Conservation (phyloP, 2,113 vertebrate species). For the Cichladusa arquata region DNA sequence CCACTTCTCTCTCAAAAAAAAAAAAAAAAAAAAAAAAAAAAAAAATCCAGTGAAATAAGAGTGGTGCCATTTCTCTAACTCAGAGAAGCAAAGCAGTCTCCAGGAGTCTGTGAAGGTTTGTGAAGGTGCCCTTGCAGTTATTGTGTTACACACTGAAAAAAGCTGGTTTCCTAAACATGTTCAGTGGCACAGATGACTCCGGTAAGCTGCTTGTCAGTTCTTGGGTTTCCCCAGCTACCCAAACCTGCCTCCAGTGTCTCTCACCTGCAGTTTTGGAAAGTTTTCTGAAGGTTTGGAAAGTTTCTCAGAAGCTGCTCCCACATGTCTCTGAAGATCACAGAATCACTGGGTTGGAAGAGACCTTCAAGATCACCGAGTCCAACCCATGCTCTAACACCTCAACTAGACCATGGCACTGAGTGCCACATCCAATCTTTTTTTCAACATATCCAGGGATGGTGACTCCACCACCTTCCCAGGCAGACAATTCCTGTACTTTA, state of each 20-base stretch:
- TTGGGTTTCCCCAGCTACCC: background rate
- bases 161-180: background rate
- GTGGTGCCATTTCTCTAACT: background rate
- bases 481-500: background rate
- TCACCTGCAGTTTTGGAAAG: background rate
- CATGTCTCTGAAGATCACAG: background rate
- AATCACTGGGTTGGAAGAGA: background rate
- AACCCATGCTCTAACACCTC: background rate
- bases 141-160: background rate
- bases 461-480: rapidly evolving
- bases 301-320: background rate
- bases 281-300: background rate
- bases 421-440: background rate
- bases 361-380: rapidly evolving
- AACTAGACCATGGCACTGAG: background rate
- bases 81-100: background rate
- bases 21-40: background rate
- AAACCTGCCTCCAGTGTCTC: background rate
- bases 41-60: background rate
- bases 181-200: background rate
- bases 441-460: background rate
- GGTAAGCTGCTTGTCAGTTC: background rate
- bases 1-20: background rate
- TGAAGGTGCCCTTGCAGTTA: background rate
- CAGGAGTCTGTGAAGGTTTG: background rate